phyloP scores from a whole-genome alignment of 2,888 invertebrate genomes.

The Ophioninae sp. region DNA sequence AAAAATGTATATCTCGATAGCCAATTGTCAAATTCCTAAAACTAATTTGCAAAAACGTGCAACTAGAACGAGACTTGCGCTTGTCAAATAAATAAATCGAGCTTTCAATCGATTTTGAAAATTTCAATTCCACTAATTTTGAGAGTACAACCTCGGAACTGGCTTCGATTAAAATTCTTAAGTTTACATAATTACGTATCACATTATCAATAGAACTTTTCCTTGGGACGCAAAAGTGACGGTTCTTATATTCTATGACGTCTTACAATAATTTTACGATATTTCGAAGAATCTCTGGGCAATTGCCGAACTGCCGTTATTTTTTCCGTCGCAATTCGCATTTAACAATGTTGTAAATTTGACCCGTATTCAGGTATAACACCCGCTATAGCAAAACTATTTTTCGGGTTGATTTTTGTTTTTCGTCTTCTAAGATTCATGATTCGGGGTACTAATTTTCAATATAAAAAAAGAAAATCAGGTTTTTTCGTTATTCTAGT shows the following conservation, averaged over 20 bases:
- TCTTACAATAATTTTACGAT: slow-evolving; percentile 45
- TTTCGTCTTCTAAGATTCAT: slow-evolving; percentile 24
- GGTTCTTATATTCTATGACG: slow-evolving; percentile 59
- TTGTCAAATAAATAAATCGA: slow-evolving; percentile 3
- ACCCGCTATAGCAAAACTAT: slow-evolving; percentile 45
- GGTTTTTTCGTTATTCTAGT: not conserved
- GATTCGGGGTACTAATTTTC: slow-evolving; percentile 46
- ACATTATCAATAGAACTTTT: slow-evolving; percentile 62
- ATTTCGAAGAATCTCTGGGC: slow-evolving; percentile 35
- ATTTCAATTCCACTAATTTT: slow-evolving; percentile 5
- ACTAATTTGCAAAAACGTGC: not conserved
- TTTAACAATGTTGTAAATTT: slow-evolving; percentile 46
- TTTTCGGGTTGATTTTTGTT: not conserved
- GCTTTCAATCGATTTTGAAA: not conserved
- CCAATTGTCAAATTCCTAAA: not conserved
- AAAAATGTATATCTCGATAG: not conserved
- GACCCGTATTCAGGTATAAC: slow-evolving; percentile 56
- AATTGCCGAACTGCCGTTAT: slow-evolving; percentile 18
- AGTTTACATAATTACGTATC: slow-evolving; percentile 62
- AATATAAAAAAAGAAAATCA: slow-evolving; percentile 49
- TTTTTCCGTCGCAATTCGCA: slow-evolving; percentile 10
- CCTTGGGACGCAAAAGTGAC: slow-evolving; percentile 64
- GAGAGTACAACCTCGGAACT: slow-evolving; percentile 19
- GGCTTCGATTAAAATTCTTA: slow-evolving; percentile 34
- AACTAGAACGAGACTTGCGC: slow-evolving; percentile 8